Evolutionary conservation across 2,113 vertebrate species (phyloP).

Genomic region (Ibidorhyncha struthersii): DNA sequence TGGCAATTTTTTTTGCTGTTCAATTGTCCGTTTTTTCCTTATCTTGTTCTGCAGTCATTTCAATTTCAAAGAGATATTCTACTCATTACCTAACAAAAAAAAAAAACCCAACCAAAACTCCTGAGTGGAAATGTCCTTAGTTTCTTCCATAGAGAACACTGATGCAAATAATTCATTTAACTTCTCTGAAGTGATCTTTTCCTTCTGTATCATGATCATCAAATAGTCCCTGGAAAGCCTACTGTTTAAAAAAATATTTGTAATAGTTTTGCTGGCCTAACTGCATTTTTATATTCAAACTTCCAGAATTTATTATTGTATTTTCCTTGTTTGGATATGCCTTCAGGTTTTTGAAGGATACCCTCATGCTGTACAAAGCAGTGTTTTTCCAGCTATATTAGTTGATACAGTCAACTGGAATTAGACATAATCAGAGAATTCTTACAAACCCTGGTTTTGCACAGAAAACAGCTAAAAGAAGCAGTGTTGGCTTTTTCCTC

Average conservation of each 20-base stretch:
- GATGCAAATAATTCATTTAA: neutral
- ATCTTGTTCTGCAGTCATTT: neutral
- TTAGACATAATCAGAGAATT: neutral
- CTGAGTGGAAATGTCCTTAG: neutral
- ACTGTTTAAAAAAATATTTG: neutral
- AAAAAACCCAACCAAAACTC: neutral
- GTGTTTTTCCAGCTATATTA: neutral
- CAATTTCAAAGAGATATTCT: neutral
- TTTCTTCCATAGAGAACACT: neutral
- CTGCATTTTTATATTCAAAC: neutral
- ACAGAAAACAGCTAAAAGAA: neutral
- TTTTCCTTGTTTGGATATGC: neutral
- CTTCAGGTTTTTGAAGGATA: neutral
- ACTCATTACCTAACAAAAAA: neutral
- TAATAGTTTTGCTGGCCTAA: neutral
- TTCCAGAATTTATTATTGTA: neutral
- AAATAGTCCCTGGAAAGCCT: neutral
- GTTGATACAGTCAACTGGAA: neutral
- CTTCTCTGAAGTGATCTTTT: neutral
- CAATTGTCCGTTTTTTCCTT: neutral
- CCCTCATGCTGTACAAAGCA: neutral
- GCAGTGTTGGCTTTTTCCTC: neutral
- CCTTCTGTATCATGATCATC: neutral
- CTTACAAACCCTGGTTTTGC: neutral
- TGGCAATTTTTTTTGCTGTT: neutral